These are phyloP conservation scores for Drosophila mulleri DNA, from an alignment of 2,888 invertebrate genomes.

Conservation along the genomic window DNA sequence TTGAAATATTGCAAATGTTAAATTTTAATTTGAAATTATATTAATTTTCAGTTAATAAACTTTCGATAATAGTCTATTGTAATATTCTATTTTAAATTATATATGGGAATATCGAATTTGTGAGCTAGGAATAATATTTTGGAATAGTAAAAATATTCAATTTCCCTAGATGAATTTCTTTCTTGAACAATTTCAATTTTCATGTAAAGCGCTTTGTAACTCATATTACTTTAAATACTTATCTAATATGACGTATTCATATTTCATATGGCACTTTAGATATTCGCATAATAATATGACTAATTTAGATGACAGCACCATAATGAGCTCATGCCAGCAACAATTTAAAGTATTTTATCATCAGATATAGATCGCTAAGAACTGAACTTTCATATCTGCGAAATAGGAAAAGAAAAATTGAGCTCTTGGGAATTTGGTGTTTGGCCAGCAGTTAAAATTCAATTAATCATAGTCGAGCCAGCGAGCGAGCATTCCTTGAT, in stretches of 20 bases:
- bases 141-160: too few relatives aligned
- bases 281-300: slow-evolving; percentile 30
- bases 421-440: slow-evolving; percentile 18
- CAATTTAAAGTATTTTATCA: slow-evolving; percentile 5
- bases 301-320: slow-evolving; percentile 41
- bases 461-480: slow-evolving; percentile 64
- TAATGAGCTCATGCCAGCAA: slow-evolving; percentile 46
- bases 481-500: slow-evolving; percentile 43
- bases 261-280: neutral
- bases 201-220: neutral
- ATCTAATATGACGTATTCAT: neutral
- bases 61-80: too few relatives aligned
- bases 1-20: too few relatives aligned
- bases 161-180: too few relatives aligned
- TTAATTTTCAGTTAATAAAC: neutral
- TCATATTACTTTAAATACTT: too few relatives aligned
- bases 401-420: neutral
- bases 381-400: slow-evolving; percentile 37
- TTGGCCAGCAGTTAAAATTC: slow-evolving; percentile 27
- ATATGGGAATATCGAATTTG: too few relatives aligned
- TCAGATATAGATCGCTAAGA: neutral
- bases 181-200: neutral
- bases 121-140: too few relatives aligned
- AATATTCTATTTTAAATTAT: too few relatives aligned
- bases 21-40: too few relatives aligned